Base-by-base conservation (phyloP, 2,797 vertebrate species). In the Pyrocephalus nanus region DNA sequence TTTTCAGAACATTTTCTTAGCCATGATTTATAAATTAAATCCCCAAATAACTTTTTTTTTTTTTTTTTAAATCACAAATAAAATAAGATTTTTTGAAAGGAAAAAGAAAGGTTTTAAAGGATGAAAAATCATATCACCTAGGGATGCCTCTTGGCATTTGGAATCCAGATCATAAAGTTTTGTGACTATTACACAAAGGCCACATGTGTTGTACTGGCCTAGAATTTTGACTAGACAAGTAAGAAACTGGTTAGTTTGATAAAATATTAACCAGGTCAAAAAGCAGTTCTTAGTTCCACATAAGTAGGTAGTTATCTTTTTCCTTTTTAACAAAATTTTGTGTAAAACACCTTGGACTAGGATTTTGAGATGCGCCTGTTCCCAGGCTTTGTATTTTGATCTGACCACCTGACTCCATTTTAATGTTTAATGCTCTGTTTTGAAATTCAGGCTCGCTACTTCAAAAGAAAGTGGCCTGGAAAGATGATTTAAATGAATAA, bases 401-500 rank as follows among this genome's bases (percentile, higher is more conserved):
- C 32, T 67, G 50, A 60, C 48, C 67, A 29, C 29, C 47, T 76
- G 71, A 53, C 23, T 57, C 13, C 47, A 23, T 58, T 65, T 60
- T 30, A 76, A 83, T 3, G 0, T 83, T 88, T 73, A 71, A 64
- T 58, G 40, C 21, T 81, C 43, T 75, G 40, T 61, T 92, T 87
- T 66, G 51, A 86, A 89, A 83, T 76, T 72, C 47, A 65, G 26
- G 3, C 47, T 90, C 5, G 0, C 21, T 70, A 30, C 65, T 90
- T 94, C 67, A 81, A 67, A 93, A 75, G 40, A 48, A 95, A 96
- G 92, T 45, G 32, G 32, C 34, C 42, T 66, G 27, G 53, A 43
- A 95, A 80, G 50, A 85, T 0, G 3, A 85, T 77, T 91, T 92
- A 85, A 92, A 82, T 87, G 91, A 96, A 82, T 91, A 85, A 92